Evolutionary conservation across 1,140 invertebrate genomes (phyloP).

Genomic region (Drosophila tsacasi): DNA sequence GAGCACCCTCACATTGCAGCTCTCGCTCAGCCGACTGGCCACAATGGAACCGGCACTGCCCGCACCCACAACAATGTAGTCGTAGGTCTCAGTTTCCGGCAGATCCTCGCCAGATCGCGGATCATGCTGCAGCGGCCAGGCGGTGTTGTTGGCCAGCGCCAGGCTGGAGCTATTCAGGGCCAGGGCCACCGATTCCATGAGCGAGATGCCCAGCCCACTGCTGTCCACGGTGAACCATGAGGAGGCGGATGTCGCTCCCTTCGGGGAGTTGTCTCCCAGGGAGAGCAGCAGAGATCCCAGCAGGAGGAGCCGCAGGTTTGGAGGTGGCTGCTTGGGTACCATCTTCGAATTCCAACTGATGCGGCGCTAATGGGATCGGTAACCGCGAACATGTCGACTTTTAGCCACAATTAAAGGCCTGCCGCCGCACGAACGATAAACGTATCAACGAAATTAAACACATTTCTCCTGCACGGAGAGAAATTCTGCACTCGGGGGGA

Average conservation of each 20-base stretch:
- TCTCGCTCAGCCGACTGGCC: slow-evolving; percentile 78
- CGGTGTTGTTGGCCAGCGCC: slow-evolving; percentile 85
- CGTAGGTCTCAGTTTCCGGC: slow-evolving; percentile 73
- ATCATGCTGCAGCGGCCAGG: slow-evolving; percentile 86
- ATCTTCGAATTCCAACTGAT: slow-evolving; percentile 28
- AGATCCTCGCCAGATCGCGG: slow-evolving; percentile 70
- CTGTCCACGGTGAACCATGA: slow-evolving; percentile 33
- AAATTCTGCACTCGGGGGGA: not conserved
- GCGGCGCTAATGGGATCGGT: slow-evolving; percentile 1
- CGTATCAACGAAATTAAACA: slow-evolving; percentile 17
- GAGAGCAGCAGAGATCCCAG: not conserved
- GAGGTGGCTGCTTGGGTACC: not conserved
- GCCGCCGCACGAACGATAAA: slow-evolving; percentile 18
- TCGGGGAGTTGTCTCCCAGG: too few relatives aligned
- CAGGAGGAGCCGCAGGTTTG: not conserved
- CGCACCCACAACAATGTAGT: slow-evolving; percentile 87
- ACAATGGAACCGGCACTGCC: slow-evolving; percentile 88
- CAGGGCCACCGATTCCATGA: slow-evolving; percentile 86
- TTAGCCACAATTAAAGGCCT: slow-evolving; percentile 24
- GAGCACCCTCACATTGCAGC: slow-evolving; percentile 72
- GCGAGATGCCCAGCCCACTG: slow-evolving; percentile 84
- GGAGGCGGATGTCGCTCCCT: too few relatives aligned
- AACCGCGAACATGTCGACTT: slow-evolving; percentile 1
- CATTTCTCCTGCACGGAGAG: slow-evolving; percentile 7
- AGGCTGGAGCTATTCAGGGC: slow-evolving; percentile 86